Conservation (phyloP, 2,113 vertebrate species). For the Scalopus aquaticus region DNA sequence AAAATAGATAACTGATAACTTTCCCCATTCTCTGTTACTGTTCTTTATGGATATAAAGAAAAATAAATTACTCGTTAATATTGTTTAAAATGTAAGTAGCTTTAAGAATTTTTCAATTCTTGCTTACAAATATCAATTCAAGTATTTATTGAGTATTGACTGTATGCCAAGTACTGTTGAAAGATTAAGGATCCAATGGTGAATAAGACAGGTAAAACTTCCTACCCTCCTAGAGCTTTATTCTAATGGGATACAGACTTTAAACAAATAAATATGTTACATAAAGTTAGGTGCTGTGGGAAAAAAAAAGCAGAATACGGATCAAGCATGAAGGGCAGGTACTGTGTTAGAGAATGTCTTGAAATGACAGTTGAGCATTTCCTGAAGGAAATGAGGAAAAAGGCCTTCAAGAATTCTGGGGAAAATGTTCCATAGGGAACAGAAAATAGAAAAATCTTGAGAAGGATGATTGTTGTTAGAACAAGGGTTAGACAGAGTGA, state of each 20-base stretch:
- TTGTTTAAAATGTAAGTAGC: slow-evolving; percentile 44
- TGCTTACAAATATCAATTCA: slow-evolving; percentile 33
- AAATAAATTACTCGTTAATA: slow-evolving; percentile 1
- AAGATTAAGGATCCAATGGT: not conserved
- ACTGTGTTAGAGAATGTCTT: slow-evolving; percentile 22
- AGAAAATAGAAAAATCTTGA: not conserved
- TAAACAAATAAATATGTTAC: not conserved
- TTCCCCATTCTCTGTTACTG: not conserved
- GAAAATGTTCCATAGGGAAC: not conserved
- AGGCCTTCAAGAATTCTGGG: not conserved
- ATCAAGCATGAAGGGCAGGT: not conserved
- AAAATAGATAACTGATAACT: not conserved
- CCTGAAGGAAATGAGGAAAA: slow-evolving; percentile 6
- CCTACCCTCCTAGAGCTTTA: not conserved
- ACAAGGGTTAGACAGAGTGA: not conserved
- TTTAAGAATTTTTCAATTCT: slow-evolving; percentile 16
- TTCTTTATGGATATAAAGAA: slow-evolving; percentile 21
- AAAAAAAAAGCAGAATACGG: not conserved
- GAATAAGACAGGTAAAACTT: not conserved
- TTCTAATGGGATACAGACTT: not conserved
- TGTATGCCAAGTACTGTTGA: not conserved
- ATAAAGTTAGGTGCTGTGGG: not conserved
- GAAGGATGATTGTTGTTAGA: not conserved
- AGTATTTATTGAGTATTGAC: not conserved
- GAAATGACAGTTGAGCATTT: not conserved